Base-by-base conservation (phyloP, 2,888 invertebrate species). In the Scaptomyza parva region DNA sequence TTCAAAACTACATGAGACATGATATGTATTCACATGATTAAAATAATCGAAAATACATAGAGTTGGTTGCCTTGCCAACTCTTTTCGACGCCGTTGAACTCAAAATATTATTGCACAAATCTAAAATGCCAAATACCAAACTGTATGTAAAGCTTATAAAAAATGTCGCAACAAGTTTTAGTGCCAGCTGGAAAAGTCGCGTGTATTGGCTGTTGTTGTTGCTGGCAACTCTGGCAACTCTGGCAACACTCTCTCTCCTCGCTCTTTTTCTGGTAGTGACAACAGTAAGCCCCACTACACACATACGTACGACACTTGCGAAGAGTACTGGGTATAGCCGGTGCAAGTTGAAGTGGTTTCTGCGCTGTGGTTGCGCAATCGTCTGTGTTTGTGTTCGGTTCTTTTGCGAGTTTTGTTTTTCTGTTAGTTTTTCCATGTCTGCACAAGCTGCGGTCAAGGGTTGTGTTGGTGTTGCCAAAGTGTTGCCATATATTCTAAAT, bases 401-500 rank as follows among this genome's bases (percentile, higher is more conserved):
- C 54, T 55, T 41, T 26, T 50, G 40, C 52, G 61, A 48, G n/a
- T 47, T 24, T 40, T 37, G 26, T 18, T 7, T 12, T 45, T 43
- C 7, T 7, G 22, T 33, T 40, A 17, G 44, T 55, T 54, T 57
- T 39, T 37, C 45, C 69, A 44, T 70, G 77, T 74, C 77, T 83
- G 80, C 75, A 62, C 73, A 65, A 65, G 78, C 76, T 88, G 84
- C 66, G 84, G 84, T 85, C 84, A 85, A 85, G 78, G 77, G 78
- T 80, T 88, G 81, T 88, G 78, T 69, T 76, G 69, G 70, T 73
- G 86, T 73, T 84, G 87, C 87, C 84, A 86, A 86, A 85, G 88
- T 86, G 88, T 85, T 85, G 84, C 84, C 88, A 88, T 85, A 88
- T 85, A 88, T 85, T 85, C 84, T 85, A 85, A 85, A 85, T 84